Conservation (phyloP, 2,888 invertebrate species). For the Cabera pusaria region DNA sequence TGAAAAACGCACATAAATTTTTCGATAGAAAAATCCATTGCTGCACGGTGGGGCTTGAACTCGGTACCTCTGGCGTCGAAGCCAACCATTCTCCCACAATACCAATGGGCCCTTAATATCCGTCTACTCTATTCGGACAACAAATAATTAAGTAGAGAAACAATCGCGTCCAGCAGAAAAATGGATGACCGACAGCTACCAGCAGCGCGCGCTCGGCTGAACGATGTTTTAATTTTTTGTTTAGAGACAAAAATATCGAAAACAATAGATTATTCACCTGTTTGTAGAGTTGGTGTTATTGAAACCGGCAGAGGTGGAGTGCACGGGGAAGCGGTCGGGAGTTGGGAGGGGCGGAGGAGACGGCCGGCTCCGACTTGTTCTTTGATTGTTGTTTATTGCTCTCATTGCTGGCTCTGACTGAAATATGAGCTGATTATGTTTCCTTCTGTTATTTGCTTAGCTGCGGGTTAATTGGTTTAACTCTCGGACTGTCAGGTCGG, state of each 20-base stretch:
- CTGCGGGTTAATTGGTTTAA: constrained; percentile 9
- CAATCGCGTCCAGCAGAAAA: not conserved
- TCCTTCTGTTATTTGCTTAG: constrained; percentile 9
- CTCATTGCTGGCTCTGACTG: constrained; percentile 4
- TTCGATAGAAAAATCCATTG: too few relatives aligned
- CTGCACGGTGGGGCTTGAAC: too few relatives aligned
- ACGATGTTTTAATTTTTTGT: constrained; percentile 11
- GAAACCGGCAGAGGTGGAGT: not conserved
- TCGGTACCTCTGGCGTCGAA: too few relatives aligned
- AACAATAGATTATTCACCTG: constrained; percentile 13
- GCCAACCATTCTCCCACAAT: too few relatives aligned
- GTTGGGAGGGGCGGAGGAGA: constrained; percentile 1
- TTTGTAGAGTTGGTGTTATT: constrained; percentile 11
- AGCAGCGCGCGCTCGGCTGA: constrained; percentile 2
- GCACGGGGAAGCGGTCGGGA: constrained; percentile 4
- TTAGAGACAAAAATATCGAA: constrained; percentile 11
- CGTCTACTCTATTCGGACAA: too few relatives aligned
- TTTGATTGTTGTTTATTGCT: constrained; percentile 17
- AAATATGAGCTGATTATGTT: constrained; percentile 19
- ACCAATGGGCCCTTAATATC: too few relatives aligned
- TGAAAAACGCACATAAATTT: too few relatives aligned
- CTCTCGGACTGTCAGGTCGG: not conserved
- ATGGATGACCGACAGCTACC: constrained; percentile 3
- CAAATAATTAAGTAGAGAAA: too few relatives aligned
- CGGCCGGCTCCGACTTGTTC: constrained; percentile 8